These are phyloP conservation scores for Lathamus discolor DNA, from an alignment of 2,113 vertebrate genomes.

Conservation along the genomic window DNA sequence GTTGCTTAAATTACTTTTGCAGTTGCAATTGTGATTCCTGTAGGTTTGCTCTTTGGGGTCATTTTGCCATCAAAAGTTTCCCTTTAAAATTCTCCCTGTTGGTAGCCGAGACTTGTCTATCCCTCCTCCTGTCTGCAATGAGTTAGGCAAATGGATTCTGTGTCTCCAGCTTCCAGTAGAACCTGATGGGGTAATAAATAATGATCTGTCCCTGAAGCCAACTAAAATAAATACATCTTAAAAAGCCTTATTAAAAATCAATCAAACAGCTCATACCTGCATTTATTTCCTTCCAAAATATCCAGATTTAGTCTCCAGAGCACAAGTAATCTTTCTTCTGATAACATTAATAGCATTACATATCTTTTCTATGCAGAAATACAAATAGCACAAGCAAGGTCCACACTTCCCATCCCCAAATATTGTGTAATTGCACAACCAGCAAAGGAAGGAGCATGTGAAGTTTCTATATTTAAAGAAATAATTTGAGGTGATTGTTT, in stretches of 20 bases:
- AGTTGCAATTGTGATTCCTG: neutral
- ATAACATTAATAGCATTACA: neutral
- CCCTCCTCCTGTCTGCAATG: neutral
- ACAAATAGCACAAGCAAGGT: neutral
- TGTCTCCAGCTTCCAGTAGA: neutral
- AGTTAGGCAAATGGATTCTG: neutral
- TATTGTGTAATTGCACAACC: neutral
- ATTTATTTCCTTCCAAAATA: neutral
- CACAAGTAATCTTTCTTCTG: neutral
- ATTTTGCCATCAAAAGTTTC: neutral
- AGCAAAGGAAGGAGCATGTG: neutral
- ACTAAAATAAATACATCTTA: constrained; percentile 3
- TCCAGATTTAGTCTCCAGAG: neutral
- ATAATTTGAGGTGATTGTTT: neutral
- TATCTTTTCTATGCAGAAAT: neutral
- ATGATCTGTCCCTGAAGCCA: neutral
- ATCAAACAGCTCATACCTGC: neutral
- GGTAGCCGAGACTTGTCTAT: neutral
- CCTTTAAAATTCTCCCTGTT: neutral
- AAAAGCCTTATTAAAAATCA: constrained; percentile 26
- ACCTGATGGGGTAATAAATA: neutral
- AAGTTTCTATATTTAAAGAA: neutral
- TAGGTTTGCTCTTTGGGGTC: neutral
- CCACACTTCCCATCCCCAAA: neutral
- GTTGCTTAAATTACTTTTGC: neutral